These are phyloP conservation scores for Gracilinanus agilis DNA, from an alignment of 2,113 vertebrate genomes.

Conservation along the genomic window DNA sequence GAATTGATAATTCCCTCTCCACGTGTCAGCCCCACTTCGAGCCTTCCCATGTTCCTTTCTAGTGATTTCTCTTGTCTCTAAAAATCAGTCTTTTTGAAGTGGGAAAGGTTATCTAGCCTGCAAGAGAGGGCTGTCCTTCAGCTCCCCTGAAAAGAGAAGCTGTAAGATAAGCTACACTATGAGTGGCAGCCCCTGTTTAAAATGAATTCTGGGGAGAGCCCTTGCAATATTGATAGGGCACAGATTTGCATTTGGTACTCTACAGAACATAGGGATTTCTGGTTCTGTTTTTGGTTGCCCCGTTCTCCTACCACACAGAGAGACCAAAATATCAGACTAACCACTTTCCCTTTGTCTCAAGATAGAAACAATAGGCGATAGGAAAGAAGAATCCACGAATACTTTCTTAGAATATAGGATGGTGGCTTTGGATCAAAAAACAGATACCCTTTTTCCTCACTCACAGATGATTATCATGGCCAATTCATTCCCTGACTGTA, in stretches of 20 bases:
- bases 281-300: background rate
- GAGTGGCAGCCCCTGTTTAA: background rate
- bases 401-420: background rate
- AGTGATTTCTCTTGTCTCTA: background rate
- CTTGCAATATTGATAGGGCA: background rate
- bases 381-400: background rate
- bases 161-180: fast-evolving
- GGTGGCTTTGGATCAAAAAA: background rate
- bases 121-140: fast-evolving
- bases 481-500: fast-evolving
- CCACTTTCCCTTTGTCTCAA: background rate
- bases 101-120: background rate
- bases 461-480: background rate
- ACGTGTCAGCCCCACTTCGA: background rate
- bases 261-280: background rate
- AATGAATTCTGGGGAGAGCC: background rate
- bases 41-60: fast-evolving
- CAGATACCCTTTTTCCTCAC: background rate
- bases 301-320: background rate
- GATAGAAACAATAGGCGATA: fast-evolving
- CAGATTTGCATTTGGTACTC: background rate
- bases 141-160: background rate
- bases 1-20: background rate
- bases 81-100: constrained; percentile 26
- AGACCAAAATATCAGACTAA: fast-evolving